Evolutionary conservation across 2,888 invertebrate genomes (phyloP).

Genomic region (Oligia strigilis): DNA sequence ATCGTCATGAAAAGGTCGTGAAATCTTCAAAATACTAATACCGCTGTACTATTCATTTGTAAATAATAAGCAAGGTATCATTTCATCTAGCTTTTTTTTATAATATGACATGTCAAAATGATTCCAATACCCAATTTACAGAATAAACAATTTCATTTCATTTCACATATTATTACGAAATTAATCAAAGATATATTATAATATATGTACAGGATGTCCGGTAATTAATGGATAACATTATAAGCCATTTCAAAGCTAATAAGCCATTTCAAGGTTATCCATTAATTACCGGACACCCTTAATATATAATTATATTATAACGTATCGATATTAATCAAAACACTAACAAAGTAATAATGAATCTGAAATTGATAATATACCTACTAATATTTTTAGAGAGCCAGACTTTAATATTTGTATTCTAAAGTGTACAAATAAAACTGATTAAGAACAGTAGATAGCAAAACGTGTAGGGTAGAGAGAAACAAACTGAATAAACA

Average conservation of each 20-base stretch:
- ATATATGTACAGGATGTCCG: too few species aligned
- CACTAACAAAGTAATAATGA: neutral
- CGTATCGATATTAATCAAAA: neutral
- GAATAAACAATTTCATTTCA: too few species aligned
- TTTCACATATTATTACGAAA: too few species aligned
- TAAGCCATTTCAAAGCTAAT: too few species aligned
- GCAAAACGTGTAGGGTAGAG: neutral
- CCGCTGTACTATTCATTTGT: neutral
- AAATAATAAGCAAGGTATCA: neutral
- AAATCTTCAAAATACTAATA: neutral
- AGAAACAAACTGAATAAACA: conserved; percentile 48
- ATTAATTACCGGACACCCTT: too few species aligned
- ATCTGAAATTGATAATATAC: neutral
- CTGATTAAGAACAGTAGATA: neutral
- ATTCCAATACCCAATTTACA: too few species aligned
- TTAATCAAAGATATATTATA: too few species aligned
- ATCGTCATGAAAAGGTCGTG: neutral
- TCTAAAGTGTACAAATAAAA: conserved; percentile 3
- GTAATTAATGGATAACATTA: too few species aligned
- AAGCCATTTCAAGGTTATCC: too few species aligned
- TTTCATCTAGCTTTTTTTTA: too few species aligned
- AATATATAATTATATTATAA: too few species aligned
- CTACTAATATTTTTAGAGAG: neutral
- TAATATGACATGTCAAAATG: too few species aligned
- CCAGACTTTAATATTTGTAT: neutral